Base-by-base conservation (phyloP, 2,888 invertebrate genomes). In the Dendrolimus pini region DNA sequence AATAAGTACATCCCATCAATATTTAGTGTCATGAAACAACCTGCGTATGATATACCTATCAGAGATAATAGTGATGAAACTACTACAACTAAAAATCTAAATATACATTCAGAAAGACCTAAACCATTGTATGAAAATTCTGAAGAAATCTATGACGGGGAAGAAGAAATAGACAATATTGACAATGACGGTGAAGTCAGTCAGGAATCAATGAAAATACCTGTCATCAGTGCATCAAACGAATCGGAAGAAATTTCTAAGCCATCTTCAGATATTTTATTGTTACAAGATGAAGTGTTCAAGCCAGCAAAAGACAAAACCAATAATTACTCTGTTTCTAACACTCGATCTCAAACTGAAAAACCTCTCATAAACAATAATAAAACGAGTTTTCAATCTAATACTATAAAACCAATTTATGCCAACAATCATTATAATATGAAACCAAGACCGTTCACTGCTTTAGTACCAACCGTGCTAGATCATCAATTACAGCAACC, bases 401-500 rank as follows among this genome's bases (percentile, higher is more conserved):
- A 87, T 64, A 78, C 78, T 41, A 85, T 86, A 7, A 84, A 81
- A 67, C 87, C 89, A 10, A 77, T 83, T 56, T 80, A 82, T 59
- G 77, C 77, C 54, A 72, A 72, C 14, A 78, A 78, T 63, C 63
- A 73, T 3, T 76, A 80, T 56, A 59, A 57, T 30, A 77, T 75
- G 68, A 84, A 82, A 65, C 91, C 91, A 10, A 82, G 89, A 63
- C 91, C 91, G 9, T 91, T 91, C 66, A 82, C 86, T 41, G 69
- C 83, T 2, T 83, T 80, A 59, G 78, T 78, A 41, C 65, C 75
- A 7, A 69, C 76, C 12, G 80, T 85, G 12, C 73, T 89, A 42
- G 89, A 89, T 62, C 85, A 89, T 68, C 89, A 89, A 64, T 64
- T 89, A 53, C 90, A 90, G 60, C 89, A 89, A 68, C 90, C 90